Base-by-base conservation (phyloP, 2,113 vertebrate genomes). In the Alaudala cheleensis region DNA sequence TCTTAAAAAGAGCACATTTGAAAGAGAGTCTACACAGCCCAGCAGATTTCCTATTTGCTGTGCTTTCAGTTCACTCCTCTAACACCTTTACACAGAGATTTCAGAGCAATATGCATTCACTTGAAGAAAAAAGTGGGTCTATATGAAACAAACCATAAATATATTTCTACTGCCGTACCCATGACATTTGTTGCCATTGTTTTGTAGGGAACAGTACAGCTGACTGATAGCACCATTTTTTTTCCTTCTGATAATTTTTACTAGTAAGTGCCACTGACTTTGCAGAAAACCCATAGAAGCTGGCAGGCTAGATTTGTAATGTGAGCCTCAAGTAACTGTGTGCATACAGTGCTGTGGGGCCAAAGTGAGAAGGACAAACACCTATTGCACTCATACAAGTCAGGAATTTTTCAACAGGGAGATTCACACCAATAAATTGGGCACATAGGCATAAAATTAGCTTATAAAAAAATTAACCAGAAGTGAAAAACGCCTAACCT, bases 41-140 rank as follows among this genome's bases (percentile, higher is more conserved):
- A 49, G 66, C 54, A 96, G 96, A 98, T 98, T 98, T 98, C 97
- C 94, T 97, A 95, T 94, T 98, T 98, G 96, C 95, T 97, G 83
- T 96, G 91, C 88, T 97, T 98, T 98, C 95, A 93, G 92, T 97
- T 98, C 97, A 93, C 96, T 98, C 95, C 86, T 87, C 93, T 95
- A 96, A 98, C 97, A 98, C 98, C 97, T 97, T 96, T 92, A 74
- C 67, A 70, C 92, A 96, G 97, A 96, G 88, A 91, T 94, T 98
- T 97, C 90, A 96, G 77, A 96, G 95, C 91, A 97, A 94, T 93
- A 90, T 54, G 81, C 72, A 84, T 86, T 97, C 93, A 81, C 91
- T 96, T 96, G 90, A 93, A 96, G 88, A 92, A 94, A 91, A 81
- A 88, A 93, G 93, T 90, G 94, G 77, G 93, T 95, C 97, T 96